A percentile compares a stretch with the other conserved stretches of the same genome.
phyloP scores from a whole-genome alignment of 1,140 invertebrate species.

The Brachionus calyciflorus region DNA sequence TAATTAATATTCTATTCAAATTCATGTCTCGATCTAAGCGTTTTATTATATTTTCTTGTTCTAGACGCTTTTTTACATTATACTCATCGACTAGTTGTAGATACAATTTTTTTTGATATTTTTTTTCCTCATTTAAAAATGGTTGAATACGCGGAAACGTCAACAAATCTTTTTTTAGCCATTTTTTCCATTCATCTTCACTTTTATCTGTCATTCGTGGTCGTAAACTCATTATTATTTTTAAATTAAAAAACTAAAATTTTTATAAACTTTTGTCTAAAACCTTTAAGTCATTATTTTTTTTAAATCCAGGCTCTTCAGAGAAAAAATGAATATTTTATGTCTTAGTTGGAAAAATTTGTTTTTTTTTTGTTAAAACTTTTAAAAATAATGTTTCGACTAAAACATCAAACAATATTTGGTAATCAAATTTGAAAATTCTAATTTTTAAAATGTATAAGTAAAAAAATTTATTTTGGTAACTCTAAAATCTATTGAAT shows the following conservation, averaged over 20 bases:
- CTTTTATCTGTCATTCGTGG: too few relatives aligned
- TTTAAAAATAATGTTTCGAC: neutral
- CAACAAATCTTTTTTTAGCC: neutral
- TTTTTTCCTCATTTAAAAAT: neutral
- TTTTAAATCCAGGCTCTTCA: constrained; percentile 31
- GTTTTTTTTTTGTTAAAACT: too few relatives aligned
- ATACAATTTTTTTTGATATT: neutral
- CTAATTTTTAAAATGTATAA: too few relatives aligned
- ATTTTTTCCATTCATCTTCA: constrained; percentile 27
- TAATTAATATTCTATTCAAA: neutral
- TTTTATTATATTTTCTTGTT: constrained; percentile 4
- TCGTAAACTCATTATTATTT: too few relatives aligned
- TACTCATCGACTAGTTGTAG: neutral
- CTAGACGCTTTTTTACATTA: neutral
- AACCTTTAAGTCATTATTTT: neutral
- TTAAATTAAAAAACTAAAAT: too few relatives aligned
- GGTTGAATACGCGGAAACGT: neutral
- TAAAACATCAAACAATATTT: too few relatives aligned
- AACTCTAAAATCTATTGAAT: too few relatives aligned
- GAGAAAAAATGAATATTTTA: neutral
- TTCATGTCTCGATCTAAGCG: constrained; percentile 18
- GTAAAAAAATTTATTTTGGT: too few relatives aligned
- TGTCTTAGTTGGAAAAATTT: too few relatives aligned
- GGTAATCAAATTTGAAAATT: too few relatives aligned
- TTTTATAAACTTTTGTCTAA: too few relatives aligned